These are phyloP conservation scores for Ctenosaura bakeri DNA, from an alignment of 2,797 vertebrate genomes.

Conservation along the genomic window DNA sequence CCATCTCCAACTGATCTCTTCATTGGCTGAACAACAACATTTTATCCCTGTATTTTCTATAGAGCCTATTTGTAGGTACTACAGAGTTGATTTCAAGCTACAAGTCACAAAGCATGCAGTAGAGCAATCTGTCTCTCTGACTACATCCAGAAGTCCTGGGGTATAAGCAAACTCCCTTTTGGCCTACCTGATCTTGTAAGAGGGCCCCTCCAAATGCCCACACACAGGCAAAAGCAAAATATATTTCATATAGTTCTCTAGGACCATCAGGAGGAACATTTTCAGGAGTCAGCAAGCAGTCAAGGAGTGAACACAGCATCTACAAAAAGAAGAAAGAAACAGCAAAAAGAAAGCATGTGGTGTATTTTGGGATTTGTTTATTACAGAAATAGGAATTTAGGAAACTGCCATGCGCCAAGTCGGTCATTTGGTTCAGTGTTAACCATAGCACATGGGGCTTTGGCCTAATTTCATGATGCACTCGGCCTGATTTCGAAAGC, in stretches of 20 bases:
- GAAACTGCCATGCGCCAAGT: neutral
- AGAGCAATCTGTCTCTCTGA: neutral
- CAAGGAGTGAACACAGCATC: slow-evolving; percentile 87
- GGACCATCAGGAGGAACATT: slow-evolving; percentile 85
- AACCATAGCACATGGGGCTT: neutral
- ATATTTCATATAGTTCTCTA: slow-evolving; percentile 86
- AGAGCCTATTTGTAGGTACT: neutral
- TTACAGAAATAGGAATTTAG: neutral
- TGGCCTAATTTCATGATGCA: neutral
- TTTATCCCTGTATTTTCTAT: neutral
- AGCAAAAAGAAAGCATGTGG: slow-evolving; percentile 22
- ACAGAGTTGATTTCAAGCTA: neutral
- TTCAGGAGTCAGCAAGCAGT: slow-evolving; percentile 86
- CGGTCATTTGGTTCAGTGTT: neutral
- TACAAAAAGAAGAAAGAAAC: slow-evolving; percentile 59
- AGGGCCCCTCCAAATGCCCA: slow-evolving; percentile 88
- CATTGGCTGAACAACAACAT: neutral
- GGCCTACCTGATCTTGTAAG: slow-evolving; percentile 85
- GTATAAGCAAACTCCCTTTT: slow-evolving; percentile 3
- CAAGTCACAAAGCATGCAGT: neutral
- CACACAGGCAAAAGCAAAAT: slow-evolving; percentile 89
- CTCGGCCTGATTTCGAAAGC: neutral
- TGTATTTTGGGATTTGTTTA: neutral
- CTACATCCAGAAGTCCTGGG: neutral
- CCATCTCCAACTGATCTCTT: no score